Conservation (phyloP, 2,797 vertebrate genomes). For the Gallinago solitaria region DNA sequence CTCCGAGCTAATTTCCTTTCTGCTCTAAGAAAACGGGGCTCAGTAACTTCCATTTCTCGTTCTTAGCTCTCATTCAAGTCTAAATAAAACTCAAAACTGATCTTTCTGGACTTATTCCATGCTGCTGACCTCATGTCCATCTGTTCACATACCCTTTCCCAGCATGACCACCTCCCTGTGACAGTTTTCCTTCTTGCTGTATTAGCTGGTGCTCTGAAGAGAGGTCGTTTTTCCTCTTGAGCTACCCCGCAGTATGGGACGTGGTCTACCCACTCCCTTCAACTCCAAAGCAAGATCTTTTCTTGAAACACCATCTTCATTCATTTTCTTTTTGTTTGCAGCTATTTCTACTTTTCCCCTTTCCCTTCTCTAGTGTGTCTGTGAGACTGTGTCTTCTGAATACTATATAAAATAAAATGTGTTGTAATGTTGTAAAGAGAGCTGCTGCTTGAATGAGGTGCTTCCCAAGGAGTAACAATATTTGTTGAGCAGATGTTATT, state of each 20-base stretch:
- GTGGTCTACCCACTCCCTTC: neutral
- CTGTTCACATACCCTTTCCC: conserved; percentile 28
- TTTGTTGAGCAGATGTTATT: conserved; percentile 74
- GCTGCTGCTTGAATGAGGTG: conserved; percentile 64
- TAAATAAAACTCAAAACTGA: conserved; percentile 33
- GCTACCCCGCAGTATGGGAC: neutral
- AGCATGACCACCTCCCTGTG: neutral
- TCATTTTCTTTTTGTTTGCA: neutral
- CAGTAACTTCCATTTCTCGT: conserved; percentile 10
- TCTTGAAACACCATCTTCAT: neutral
- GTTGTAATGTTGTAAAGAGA: conserved; percentile 29
- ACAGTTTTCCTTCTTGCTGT: conserved; percentile 3
- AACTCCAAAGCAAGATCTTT: neutral
- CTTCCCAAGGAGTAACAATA: conserved; percentile 66
- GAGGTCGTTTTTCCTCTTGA: conserved; percentile 12
- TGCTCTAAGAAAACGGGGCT: neutral
- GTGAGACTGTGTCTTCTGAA: neutral
- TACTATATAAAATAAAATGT: neutral
- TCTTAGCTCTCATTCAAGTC: conserved; percentile 9
- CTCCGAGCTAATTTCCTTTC: neutral
- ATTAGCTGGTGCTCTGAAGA: neutral
- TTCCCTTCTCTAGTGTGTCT: neutral
- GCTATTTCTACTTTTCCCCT: neutral
- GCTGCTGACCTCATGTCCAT: conserved; percentile 41
- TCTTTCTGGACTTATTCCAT: conserved; percentile 30